Base-by-base conservation (phyloP, 2,888 invertebrate species). In the Troides helena region DNA sequence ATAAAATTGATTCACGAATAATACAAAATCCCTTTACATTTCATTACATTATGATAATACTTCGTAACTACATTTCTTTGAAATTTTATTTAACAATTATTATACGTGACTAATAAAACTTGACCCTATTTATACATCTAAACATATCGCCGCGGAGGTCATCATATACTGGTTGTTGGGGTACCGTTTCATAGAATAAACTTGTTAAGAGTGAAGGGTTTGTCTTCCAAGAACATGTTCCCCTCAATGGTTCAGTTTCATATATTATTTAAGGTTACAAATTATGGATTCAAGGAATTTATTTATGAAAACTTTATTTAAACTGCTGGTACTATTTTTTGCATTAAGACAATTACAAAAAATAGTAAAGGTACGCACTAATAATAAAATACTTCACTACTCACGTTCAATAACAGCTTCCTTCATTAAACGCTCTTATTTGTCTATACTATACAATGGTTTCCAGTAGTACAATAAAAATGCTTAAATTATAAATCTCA, bases 181-280 rank as follows among this genome's bases (percentile, higher is more conserved):
- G 70, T 62, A 58, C 18, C 50, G 66, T 62, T 66, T 70, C 70
- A 66, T 53, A 62, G 66, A 70, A 72, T 65, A 70, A 67, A 61
- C 70, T 39, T 17, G 56, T 36, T 65, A 43, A 23, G 59, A 56
- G 61, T 64, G 65, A 58, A 69, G 72, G 72, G 58, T 46, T 67
- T 25, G 67, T 53, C 69, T 72, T 72, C 72, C 68, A 71, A 71
- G 72, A 65, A 65, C 21, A 17, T 43, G 21, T 65, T 65, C 65
- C 58, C 23, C 62, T n/a, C 50, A 12, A 21, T 23, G 62, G 17
- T 63, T 25, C 14, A 50, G 43, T 61, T 61, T 18, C 39, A 2
- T 7, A 6, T n/a, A 53, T 53, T 53, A 53, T n/a, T 53, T 53
- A 53, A 53, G n/a, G 18, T n/a, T 12, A 53, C 50, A 50, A 50